Conservation (phyloP, 2,113 vertebrate genomes). For the Cyprinodon variegatus region DNA sequence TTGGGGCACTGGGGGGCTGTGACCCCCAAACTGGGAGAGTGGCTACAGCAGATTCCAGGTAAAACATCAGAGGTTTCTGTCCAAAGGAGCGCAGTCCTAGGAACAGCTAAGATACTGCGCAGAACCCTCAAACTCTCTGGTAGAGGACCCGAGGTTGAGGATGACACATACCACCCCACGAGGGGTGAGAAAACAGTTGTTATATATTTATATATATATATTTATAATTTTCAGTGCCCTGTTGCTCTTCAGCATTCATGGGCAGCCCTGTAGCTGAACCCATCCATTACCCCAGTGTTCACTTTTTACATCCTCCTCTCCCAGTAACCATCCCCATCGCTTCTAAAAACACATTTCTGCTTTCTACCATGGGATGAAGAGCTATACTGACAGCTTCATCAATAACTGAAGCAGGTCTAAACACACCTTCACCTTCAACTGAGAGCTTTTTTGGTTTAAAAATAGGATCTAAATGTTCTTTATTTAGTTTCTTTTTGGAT, state of each 20-base stretch:
- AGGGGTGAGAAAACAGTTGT: too few species aligned
- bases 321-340: conserved; percentile 7
- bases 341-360: conserved; percentile 12
- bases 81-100: too few species aligned
- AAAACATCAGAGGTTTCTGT: too few species aligned
- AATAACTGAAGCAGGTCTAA: conserved; percentile 59
- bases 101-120: too few species aligned
- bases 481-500: too few species aligned
- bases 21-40: too few species aligned
- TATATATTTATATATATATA: too few species aligned
- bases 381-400: conserved; percentile 67
- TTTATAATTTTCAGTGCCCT: conserved; percentile 7
- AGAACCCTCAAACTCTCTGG: too few species aligned
- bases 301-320: conserved; percentile 14
- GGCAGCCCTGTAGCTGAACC: conserved; percentile 53
- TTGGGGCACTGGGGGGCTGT: too few species aligned
- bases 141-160: too few species aligned
- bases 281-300: conserved; percentile 22
- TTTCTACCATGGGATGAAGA: conserved; percentile 58
- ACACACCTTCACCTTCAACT: conserved; percentile 39
- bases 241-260: conserved; percentile 46
- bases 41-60: too few species aligned
- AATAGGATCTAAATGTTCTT: conserved; percentile 4
- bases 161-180: too few species aligned
- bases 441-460: conserved; percentile 24